These are phyloP conservation scores for Helicorthomorpha holstii DNA, from an alignment of 1,140 invertebrate species.

Conservation along the genomic window DNA sequence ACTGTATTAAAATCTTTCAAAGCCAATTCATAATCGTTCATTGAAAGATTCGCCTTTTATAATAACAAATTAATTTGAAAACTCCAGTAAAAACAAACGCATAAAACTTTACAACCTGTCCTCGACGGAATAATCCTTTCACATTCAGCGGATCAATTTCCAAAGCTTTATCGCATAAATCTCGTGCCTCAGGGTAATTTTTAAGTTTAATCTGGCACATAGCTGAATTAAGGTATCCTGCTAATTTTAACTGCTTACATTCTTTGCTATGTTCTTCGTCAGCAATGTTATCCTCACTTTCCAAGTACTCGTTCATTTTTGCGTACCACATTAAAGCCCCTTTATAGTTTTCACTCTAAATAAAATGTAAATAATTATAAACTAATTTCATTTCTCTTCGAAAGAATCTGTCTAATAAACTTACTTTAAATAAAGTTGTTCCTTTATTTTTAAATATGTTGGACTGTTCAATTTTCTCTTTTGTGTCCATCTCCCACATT, in stretches of 20 bases:
- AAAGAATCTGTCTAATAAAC: constrained; percentile 1
- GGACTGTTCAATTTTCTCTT: constrained; percentile 63
- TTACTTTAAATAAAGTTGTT: constrained; percentile 61
- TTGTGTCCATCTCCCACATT: constrained; percentile 57
- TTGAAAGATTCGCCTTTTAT: constrained; percentile 44
- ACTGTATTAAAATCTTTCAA: constrained; percentile 61
- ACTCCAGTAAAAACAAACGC: neutral
- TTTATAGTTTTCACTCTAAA: constrained; percentile 45
- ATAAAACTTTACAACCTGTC: constrained; percentile 33
- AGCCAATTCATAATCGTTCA: constrained; percentile 62
- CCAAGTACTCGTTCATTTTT: constrained; percentile 42
- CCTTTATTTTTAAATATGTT: constrained; percentile 77
- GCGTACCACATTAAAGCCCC: constrained; percentile 80
- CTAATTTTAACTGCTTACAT: constrained; percentile 44
- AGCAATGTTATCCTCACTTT: constrained; percentile 29
- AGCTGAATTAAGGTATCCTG: constrained; percentile 64
- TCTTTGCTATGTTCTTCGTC: constrained; percentile 30
- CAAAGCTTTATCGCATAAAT: constrained; percentile 50
- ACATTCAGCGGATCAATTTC: constrained; percentile 58
- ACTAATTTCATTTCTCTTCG: too few relatives aligned
- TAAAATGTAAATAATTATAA: too few relatives aligned
- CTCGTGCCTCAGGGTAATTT: constrained; percentile 51
- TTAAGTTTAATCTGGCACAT: constrained; percentile 67
- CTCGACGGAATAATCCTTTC: constrained; percentile 78
- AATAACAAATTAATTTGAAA: neutral